Evolutionary conservation across 64 coral and sea anemone species (phyloP).

Genomic region (Orbicella faveolata): DNA sequence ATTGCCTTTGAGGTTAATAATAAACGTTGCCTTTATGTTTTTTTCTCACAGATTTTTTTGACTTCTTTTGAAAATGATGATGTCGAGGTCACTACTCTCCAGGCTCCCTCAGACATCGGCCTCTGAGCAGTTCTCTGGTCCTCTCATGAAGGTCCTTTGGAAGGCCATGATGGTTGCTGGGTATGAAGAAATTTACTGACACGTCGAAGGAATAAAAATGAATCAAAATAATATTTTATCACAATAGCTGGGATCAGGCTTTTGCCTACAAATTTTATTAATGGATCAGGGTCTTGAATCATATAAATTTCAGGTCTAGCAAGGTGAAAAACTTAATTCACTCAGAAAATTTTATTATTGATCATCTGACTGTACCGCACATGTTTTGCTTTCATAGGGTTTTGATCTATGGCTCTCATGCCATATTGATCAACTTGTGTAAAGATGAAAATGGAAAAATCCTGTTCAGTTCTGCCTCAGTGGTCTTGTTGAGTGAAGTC

Average conservation of each 20-base stretch:
- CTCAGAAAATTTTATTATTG: too few relatives aligned
- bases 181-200: background rate
- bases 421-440: slow-evolving; percentile 83
- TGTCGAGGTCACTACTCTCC: background rate
- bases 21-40: background rate
- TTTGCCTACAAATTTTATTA: too few relatives aligned
- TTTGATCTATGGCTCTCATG: slow-evolving; percentile 85
- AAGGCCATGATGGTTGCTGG: slow-evolving; percentile 43
- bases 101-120: background rate
- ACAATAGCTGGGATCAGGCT: background rate
- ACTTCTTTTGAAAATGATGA: background rate
- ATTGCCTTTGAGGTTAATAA: too few relatives aligned
- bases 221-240: background rate
- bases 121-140: slow-evolving; percentile 1
- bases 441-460: slow-evolving; percentile 81
- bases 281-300: too few relatives aligned
- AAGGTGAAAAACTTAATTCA: too few relatives aligned
- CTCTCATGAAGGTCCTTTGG: slow-evolving; percentile 43
- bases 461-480: slow-evolving; percentile 87
- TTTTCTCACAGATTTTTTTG: background rate
- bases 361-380: too few relatives aligned
- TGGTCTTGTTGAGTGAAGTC: slow-evolving; percentile 91
- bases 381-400: slow-evolving; percentile 40
- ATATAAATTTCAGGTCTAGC: too few relatives aligned
- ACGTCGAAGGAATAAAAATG: background rate